Evolutionary conservation across 2,113 vertebrate genomes (phyloP), one percentile per base, ranked within the genome.

Genomic region (Uria aalge): DNA sequence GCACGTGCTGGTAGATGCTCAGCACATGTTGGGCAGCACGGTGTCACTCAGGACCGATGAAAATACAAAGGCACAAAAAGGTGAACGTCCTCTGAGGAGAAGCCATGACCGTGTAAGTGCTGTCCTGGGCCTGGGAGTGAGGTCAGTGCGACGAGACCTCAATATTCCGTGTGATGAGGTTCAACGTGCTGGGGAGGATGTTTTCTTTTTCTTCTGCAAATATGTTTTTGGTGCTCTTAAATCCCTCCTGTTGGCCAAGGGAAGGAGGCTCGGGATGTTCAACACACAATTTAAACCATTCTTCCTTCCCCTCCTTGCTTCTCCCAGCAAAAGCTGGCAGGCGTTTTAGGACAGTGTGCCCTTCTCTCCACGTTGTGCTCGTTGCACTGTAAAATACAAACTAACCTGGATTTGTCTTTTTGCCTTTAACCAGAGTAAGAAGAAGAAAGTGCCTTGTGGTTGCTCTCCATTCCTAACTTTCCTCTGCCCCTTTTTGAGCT

Each of bases 151-250:
- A 13, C 0, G 2, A 60, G 74, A 64, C 81, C 74, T 95, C 85
- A 8, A 0, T 5, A 2, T 24, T 40, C 45, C 17, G 29, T 6
- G 40, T 36, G 26, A 7, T 34, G 77, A 92, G 62, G 19, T n/a
- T 90, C 66, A 23, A 4, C 3, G 0, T 62, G 57, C 48, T 50
- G 57, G 56, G 40, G 36, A 88, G 82, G 78, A 88, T 93, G 74
- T 94, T 95, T 94, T 92, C 81, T 79, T 91, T 94, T 93, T 83
- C 90, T 85, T 73, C 81, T 85, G 82, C 85, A 96, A 96, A 86
- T 76, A 76, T 8, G 19, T 22, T 88, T 87, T 79, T 36, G 63
- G 82, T 90, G 53, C 53, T 71, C 45, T 73, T 60, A 29, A 92
- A 67, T 79, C 59, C 17, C 74, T 85, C 34, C 64, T 34, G 52